These are phyloP conservation scores for Hoplostethus mediterraneus DNA, from an alignment of 2,797 vertebrate genomes.

Conservation along the genomic window DNA sequence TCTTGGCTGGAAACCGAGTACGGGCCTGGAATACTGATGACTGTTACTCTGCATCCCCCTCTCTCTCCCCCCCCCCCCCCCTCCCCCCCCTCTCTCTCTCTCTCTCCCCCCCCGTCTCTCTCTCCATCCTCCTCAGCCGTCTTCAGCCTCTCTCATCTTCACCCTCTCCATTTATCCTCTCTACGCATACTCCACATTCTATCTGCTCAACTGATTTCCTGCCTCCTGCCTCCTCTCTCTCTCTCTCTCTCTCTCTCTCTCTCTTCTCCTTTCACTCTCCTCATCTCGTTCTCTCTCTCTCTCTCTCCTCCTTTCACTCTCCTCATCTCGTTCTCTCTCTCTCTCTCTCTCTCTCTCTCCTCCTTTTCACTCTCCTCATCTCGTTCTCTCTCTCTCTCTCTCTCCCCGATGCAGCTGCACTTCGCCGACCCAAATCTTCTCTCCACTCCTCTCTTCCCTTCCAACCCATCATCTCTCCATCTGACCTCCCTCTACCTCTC, in stretches of 20 bases:
- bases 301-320: too few relatives aligned
- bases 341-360: slow-evolving; percentile 7
- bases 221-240: slow-evolving; percentile 55
- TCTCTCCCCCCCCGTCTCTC: slow-evolving; percentile 48
- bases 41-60: slow-evolving; percentile 32
- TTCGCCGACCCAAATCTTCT: slow-evolving; percentile 69
- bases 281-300: slow-evolving; percentile 24
- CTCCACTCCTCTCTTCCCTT: slow-evolving; percentile 31
- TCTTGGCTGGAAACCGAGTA: slow-evolving; percentile 74
- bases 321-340: slow-evolving; percentile 9
- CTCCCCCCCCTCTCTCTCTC: slow-evolving; percentile 46
- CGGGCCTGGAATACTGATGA: slow-evolving; percentile 78
- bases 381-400: slow-evolving; percentile 33
- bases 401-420: slow-evolving; percentile 74
- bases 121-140: neutral
- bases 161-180: slow-evolving; percentile 67
- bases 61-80: slow-evolving; percentile 24
- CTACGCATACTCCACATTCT: slow-evolving; percentile 75
- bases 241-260: too few relatives aligned
- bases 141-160: neutral
- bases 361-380: too few relatives aligned
- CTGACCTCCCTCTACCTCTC: slow-evolving; percentile 66
- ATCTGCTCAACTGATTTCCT: slow-evolving; percentile 81
- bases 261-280: too few relatives aligned
- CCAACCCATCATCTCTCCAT: slow-evolving; percentile 51